Evolutionary conservation across 2,888 invertebrate species (phyloP), one percentile per base, ranked within the genome.

Genomic region (Amorpha juglandis): DNA sequence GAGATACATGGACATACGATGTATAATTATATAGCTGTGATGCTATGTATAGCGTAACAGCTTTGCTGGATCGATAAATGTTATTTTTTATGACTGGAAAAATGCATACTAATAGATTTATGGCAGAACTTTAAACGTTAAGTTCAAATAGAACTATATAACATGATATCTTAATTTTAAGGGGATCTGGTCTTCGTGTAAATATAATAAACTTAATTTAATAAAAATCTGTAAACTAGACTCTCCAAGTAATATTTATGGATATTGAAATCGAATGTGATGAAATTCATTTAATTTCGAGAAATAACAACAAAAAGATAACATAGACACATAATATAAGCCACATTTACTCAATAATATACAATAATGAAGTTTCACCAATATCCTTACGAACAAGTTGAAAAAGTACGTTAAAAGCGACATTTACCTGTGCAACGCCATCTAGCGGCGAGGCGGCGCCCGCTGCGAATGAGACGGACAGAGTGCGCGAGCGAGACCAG

Each of bases 401-500:
- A 63, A 6, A 9, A 38, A 8, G 16, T 63, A 63, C 27, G 50
- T 50, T 35, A 12, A 50, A 63, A 63, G 63, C 53, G 47, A 63
- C 53, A 66, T 66, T 87, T 91, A 93, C 94, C 93, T 94, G 94
- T 86, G 92, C 88, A 93, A 95, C 70, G 96, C 96, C 76, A 96
- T 97, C 98, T 70, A 96, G 91, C 69, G 97, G 98, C 81, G 97
- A 97, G 63, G 95, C 95, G 21, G 95, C 95, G 71, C 96, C 97
- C 47, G 96, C 95, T 35, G 96, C 95, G 86, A 97, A 98, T 81
- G 97, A 97, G 66, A 98, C 97, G 65, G 98, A 98, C 78, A 98
- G 94, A 66, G 98, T 98, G 77, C 98, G 95, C 53, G 98, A 97
- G 70, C 98, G 95, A 45, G 98, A 97, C 98, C 98, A 98, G 71